These are phyloP conservation scores for Protaetia brevitarsis DNA, from an alignment of 1,140 invertebrate species.

Conservation along the genomic window DNA sequence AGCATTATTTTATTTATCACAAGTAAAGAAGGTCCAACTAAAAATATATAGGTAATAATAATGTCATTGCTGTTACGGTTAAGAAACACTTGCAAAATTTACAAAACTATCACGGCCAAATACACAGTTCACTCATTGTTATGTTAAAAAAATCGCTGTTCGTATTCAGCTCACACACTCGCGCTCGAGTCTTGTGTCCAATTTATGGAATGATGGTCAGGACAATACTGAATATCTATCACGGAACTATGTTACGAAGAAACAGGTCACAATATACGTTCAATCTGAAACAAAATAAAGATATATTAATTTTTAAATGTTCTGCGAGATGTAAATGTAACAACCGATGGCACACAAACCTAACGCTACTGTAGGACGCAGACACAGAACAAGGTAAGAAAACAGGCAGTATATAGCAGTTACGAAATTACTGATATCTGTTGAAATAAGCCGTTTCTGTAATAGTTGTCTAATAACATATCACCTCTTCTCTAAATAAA, in stretches of 20 bases:
- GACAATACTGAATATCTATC: slow-evolving; percentile 14
- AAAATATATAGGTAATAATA: not conserved
- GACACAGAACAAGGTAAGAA: too few relatives aligned
- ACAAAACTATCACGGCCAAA: slow-evolving; percentile 10
- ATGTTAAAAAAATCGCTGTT: slow-evolving; percentile 10
- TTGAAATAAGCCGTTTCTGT: too few relatives aligned
- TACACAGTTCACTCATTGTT: slow-evolving; percentile 21
- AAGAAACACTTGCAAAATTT: slow-evolving; percentile 2
- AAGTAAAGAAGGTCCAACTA: not conserved
- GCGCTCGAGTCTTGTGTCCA: slow-evolving; percentile 7
- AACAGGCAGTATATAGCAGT: too few relatives aligned
- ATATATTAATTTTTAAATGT: too few relatives aligned
- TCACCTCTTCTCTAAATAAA: too few relatives aligned
- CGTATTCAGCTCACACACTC: slow-evolving; percentile 15
- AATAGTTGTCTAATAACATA: too few relatives aligned
- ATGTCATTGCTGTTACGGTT: not conserved
- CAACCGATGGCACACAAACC: too few relatives aligned
- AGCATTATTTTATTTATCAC: slow-evolving; percentile 11
- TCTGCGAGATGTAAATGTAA: too few relatives aligned
- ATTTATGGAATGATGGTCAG: slow-evolving; percentile 19
- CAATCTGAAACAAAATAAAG: slow-evolving; percentile 6
- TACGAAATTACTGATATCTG: too few relatives aligned
- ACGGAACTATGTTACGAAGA: not conserved
- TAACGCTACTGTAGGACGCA: too few relatives aligned
- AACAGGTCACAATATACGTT: slow-evolving; percentile 6